Percentiles rank a stretch among this genome's conserved stretches.
Evolutionary conservation across 2,888 invertebrate species (phyloP).

Genomic region (Ochropleura leucogaster): DNA sequence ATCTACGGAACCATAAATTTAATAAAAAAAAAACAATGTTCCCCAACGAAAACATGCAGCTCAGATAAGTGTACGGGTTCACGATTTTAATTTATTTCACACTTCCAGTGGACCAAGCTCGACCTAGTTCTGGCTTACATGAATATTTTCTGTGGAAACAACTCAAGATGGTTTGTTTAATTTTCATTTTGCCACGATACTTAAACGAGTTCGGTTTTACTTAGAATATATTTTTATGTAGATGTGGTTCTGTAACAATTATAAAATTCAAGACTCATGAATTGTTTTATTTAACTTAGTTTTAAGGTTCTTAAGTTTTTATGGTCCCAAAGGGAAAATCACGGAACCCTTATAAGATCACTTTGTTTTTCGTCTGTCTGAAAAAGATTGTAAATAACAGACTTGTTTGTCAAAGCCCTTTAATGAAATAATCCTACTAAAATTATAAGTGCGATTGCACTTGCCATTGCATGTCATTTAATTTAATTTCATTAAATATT

Average conservation of each 20-base stretch:
- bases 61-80: conserved; percentile 23
- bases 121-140: conserved; percentile 41
- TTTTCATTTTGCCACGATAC: conserved; percentile 36
- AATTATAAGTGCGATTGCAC: too few relatives aligned
- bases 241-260: background rate
- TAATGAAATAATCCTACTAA: too few relatives aligned
- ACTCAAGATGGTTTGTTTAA: conserved; percentile 25
- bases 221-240: background rate
- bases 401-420: too few relatives aligned
- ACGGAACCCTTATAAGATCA: too few relatives aligned
- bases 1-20: too few relatives aligned
- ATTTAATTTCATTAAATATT: too few relatives aligned
- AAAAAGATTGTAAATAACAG: too few relatives aligned
- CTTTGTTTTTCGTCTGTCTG: too few relatives aligned
- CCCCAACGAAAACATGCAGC: conserved; percentile 14
- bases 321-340: too few relatives aligned
- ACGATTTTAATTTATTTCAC: conserved; percentile 60
- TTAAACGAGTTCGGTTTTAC: conserved; percentile 1
- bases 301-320: too few relatives aligned
- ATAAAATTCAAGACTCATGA: background rate
- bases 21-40: background rate
- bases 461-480: too few relatives aligned
- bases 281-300: too few relatives aligned
- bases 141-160: conserved; percentile 32
- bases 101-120: conserved; percentile 24